These are phyloP conservation scores for Martes martes DNA, from an alignment of 2,113 vertebrate genomes.

Conservation along the genomic window DNA sequence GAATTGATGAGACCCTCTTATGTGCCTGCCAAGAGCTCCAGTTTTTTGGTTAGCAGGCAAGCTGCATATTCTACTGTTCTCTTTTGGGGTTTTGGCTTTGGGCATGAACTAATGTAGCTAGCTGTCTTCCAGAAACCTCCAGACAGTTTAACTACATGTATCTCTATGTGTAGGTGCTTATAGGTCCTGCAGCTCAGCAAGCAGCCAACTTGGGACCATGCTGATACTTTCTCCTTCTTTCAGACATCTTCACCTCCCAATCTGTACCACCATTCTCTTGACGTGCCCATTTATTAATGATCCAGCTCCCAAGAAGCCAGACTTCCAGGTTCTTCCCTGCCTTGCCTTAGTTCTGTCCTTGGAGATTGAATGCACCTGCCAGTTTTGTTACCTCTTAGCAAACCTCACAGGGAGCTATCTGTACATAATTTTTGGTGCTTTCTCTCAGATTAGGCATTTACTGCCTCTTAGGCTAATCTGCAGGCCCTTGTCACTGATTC, in stretches of 20 bases:
- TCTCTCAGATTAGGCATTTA: background rate
- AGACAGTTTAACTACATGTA: background rate
- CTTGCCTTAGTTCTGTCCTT: background rate
- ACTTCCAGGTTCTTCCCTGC: background rate
- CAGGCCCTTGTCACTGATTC: background rate
- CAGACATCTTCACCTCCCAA: background rate
- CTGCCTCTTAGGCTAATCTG: background rate
- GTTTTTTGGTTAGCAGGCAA: background rate
- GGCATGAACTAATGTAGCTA: background rate
- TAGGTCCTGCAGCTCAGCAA: background rate
- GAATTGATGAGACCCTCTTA: background rate
- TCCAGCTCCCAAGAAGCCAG: background rate
- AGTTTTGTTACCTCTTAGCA: background rate
- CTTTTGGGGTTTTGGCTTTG: background rate
- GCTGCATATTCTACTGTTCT: background rate
- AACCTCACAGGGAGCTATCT: background rate
- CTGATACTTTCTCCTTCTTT: background rate
- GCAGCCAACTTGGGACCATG: background rate
- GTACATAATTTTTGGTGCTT: background rate
- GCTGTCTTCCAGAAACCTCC: background rate
- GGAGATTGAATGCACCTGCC: background rate
- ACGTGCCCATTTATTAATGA: background rate
- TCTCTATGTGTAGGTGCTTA: background rate
- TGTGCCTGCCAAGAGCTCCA: background rate
- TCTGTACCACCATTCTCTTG: background rate